Base-by-base conservation (phyloP, 2,888 invertebrate genomes). In the Atethmia centrago region DNA sequence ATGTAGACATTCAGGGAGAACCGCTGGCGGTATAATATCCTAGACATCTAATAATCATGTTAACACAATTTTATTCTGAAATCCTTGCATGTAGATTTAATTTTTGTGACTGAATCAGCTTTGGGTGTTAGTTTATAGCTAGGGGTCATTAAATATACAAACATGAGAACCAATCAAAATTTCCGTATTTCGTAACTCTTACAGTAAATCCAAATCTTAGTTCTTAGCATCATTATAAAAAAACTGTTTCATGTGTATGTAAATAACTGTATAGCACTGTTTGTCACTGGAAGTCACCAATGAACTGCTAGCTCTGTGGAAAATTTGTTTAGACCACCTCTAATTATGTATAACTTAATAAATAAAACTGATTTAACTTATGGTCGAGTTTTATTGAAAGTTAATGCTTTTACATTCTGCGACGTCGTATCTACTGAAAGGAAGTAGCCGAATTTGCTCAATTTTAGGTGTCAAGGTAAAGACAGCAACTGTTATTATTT, bases 331-430 rank as follows among this genome's bases (percentile, higher is more conserved):
- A 92, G 91, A 94, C 92, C 93, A 94, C 93, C 92, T 91, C 85
- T 91, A 87, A 87, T 77, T 91, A 94, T 94, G 94, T 95, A 94
- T 94, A 95, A 94, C 91, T 91, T 93, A 94, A 92, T 92, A 93
- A 94, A 94, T 94, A 95, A 95, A 94, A 94, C 93, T 90, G 92
- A 93, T 93, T 88, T 92, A 92, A 91, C 78, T 85, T 88, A 89
- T 16, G 28, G n/a, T 76, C 47, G 87, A 74, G 82, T 92, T 91
- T 92, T 85, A 90, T 90, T 91, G 21, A 58, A 51, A 77, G 61
- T 71, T 72, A 77, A 77, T 80, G 74, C 72, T 59, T 61, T 49
- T 63, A 31, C 36, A 62, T 61, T 47, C 47, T 47, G 3, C 12
- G 40, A 75, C 19, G 21, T n/a, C 45, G 61, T n/a, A 84, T 59